Evolutionary conservation across 1,140 invertebrate species (phyloP), one percentile per base, ranked within the genome.

Genomic region (Cryptotermes secundus): DNA sequence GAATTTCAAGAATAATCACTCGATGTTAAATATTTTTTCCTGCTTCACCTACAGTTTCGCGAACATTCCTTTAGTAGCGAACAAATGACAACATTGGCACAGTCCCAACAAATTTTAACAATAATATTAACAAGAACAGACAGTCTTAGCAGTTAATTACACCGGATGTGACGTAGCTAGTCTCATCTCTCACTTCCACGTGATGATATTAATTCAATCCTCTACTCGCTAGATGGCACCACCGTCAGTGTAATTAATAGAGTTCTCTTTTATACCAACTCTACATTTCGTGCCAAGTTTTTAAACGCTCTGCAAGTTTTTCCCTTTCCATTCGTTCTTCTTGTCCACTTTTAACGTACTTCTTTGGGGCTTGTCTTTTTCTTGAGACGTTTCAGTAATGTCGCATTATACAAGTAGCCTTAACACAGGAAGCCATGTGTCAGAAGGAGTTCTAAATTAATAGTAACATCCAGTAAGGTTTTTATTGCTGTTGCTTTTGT

Each of bases 131-230:
- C 59, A 72, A 72, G 59, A 72, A 72, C 59, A 59, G 26, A 14
- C 53, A 72, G 59, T 72, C 59, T 72, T 72, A n/a, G 59, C 26
- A 72, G n/a, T 72, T 72, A 72, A 72, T 72, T 72, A n/a, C 59
- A 72, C 59, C 26, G 59, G 59, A 72, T 72, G 59, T 72, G 59
- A 72, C 59, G 59, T 72, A 72, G 59, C n/a, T 26, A 72, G 59
- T 72, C 26, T 72, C 59, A 31, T 72, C 59, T 72, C 59, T 10
- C 59, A 72, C 59, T 72, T 72, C 26, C 59, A 72, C 26, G 59
- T 72, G 59, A 49, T 49, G 45, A 72, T 72, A 72, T 72, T 72
- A 72, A 72, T 26, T 72, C 26, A 72, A 7, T 31, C 26, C 59
- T 12, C n/a, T 72, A n/a, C 9, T 72, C 59, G n/a, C 59, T 72